These are phyloP conservation scores for Latrodectus hesperus DNA, from an alignment of 2,888 invertebrate genomes.

Conservation along the genomic window DNA sequence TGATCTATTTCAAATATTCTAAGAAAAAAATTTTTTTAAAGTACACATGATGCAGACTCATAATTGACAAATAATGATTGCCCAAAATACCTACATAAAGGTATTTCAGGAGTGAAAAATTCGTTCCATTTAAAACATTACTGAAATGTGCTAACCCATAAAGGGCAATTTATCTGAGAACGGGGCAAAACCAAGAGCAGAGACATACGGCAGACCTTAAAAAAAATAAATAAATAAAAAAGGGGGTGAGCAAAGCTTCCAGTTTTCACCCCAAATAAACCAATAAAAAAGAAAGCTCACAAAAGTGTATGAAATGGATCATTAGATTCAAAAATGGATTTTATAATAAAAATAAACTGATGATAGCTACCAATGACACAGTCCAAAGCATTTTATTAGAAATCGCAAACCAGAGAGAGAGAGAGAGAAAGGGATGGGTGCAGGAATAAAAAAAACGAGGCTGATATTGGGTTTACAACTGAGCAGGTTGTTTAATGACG, in stretches of 20 bases:
- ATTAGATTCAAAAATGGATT: not conserved
- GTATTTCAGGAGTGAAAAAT: too few species aligned
- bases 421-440: too few species aligned
- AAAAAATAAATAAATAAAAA: not conserved
- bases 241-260: too few species aligned
- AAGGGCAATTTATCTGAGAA: too few species aligned
- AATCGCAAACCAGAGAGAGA: not conserved
- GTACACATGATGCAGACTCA: too few species aligned
- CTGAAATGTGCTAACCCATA: too few species aligned
- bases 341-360: constrained; percentile 1
- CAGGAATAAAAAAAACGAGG: too few species aligned
- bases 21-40: too few species aligned
- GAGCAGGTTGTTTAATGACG: not conserved
- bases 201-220: not conserved
- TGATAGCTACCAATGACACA: not conserved
- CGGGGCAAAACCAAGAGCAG: not conserved
- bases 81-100: too few species aligned
- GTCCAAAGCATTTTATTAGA: not conserved
- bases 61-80: too few species aligned
- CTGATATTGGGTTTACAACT: not conserved
- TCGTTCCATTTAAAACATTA: too few species aligned
- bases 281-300: not conserved
- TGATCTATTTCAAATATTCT: too few species aligned
- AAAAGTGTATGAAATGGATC: not conserved
- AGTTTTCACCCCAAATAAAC: not conserved